Conservation (phyloP, 2,888 invertebrate genomes). For the Erpobdella octoculata region DNA sequence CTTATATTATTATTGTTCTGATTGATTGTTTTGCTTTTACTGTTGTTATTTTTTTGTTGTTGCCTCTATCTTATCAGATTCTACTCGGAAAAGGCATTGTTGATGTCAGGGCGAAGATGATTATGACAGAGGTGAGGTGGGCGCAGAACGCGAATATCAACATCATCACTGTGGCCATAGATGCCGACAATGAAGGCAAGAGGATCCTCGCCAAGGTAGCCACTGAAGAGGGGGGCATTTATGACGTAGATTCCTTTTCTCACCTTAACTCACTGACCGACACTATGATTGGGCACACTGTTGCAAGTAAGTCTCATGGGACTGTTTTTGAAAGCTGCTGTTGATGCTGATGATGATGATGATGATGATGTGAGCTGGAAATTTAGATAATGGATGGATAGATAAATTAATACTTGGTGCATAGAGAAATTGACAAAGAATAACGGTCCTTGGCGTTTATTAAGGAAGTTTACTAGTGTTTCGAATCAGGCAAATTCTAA, state of each 20-base stretch:
- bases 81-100: conserved; percentile 35
- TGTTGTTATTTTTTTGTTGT: too few species aligned
- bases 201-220: conserved; percentile 30
- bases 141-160: conserved; percentile 31
- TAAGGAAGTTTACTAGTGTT: too few species aligned
- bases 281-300: conserved; percentile 29
- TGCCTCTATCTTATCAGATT: too few species aligned
- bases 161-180: conserved; percentile 25
- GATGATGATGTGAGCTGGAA: not conserved
- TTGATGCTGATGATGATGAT: not conserved
- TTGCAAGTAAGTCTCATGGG: conserved; percentile 31
- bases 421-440: too few species aligned
- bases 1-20: too few species aligned
- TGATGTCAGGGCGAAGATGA: conserved; percentile 28
- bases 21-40: too few species aligned
- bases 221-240: conserved; percentile 30
- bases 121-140: conserved; percentile 31
- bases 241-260: conserved; percentile 32
- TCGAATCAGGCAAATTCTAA: too few species aligned
- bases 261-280: conserved; percentile 27
- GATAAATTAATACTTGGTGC: too few species aligned
- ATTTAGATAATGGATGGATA: not conserved
- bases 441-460: too few species aligned
- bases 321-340: not conserved
- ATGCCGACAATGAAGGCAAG: conserved; percentile 33